Conservation (phyloP, 2,113 vertebrate genomes). For the Xiphias gladius region DNA sequence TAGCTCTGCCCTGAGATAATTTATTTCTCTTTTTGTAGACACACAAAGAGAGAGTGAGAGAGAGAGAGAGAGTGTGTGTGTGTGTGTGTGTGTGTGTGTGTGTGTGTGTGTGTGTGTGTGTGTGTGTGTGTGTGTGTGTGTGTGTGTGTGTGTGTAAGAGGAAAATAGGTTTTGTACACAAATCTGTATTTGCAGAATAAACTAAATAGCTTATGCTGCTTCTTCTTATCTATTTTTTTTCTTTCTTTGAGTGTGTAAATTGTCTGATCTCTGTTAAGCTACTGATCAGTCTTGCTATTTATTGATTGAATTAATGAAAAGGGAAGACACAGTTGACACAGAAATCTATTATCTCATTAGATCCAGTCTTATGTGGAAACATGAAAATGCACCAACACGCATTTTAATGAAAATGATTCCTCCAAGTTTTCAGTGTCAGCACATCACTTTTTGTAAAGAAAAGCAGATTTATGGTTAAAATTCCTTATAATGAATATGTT, state of each 20-base stretch:
- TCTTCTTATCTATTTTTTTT: background rate
- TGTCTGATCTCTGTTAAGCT: constrained; percentile 12
- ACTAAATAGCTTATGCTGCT: background rate
- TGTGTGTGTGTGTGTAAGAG: background rate
- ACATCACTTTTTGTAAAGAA: background rate
- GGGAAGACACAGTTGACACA: constrained; percentile 3
- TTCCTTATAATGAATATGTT: background rate
- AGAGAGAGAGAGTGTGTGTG: no score
- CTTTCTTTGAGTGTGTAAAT: background rate
- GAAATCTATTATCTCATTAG: constrained; percentile 6
- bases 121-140: background rate
- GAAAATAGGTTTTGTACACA: background rate
- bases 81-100: background rate
- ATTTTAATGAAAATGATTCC: constrained; percentile 10
- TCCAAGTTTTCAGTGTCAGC: background rate
- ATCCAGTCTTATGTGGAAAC: background rate
- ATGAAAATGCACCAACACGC: background rate
- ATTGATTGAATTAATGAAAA: constrained; percentile 17
- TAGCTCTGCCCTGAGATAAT: constrained; percentile 19
- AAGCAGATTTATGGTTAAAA: background rate
- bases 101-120: background rate
- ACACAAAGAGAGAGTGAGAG: background rate
- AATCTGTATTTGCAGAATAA: background rate
- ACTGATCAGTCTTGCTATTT: constrained; percentile 37
- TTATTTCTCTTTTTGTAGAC: constrained; percentile 15